Percentiles rank a stretch among this genome's conserved stretches.
phyloP scores from a whole-genome alignment of 2,888 invertebrate genomes.

The Priocnemis perturbator region DNA sequence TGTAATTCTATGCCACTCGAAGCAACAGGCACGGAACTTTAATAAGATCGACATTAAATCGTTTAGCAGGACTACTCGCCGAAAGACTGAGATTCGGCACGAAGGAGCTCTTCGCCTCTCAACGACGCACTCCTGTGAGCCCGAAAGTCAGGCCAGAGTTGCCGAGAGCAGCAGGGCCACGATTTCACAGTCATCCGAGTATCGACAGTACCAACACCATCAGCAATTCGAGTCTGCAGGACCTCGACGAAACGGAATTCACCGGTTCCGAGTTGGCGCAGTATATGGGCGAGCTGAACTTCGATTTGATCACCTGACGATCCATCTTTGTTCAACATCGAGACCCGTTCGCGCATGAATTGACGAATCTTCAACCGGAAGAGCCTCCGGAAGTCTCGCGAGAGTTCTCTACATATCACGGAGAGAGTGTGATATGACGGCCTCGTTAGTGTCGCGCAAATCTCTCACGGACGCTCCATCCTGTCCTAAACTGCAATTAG shows the following conservation, averaged over 20 bases:
- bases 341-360: too few relatives aligned
- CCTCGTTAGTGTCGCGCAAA: too few relatives aligned
- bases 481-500: too few relatives aligned
- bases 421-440: too few relatives aligned
- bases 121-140: constrained; percentile 33
- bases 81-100: constrained; percentile 64
- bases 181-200: constrained; percentile 77
- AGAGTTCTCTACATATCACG: too few relatives aligned
- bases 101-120: constrained; percentile 68
- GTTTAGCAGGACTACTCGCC: constrained; percentile 56
- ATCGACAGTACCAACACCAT: constrained; percentile 78
- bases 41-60: too few relatives aligned
- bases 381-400: too few relatives aligned
- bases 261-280: constrained; percentile 82
- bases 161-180: constrained; percentile 67
- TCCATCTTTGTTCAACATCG: background rate
- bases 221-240: constrained; percentile 86
- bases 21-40: too few relatives aligned
- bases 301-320: constrained; percentile 63
- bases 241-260: constrained; percentile 82
- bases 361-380: too few relatives aligned
- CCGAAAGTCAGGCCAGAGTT: constrained; percentile 50
- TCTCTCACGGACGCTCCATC: too few relatives aligned
- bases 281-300: constrained; percentile 83
- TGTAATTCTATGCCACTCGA: too few relatives aligned